Evolutionary conservation across 2,888 invertebrate genomes (phyloP).

Genomic region (Galerucella nymphaeae): DNA sequence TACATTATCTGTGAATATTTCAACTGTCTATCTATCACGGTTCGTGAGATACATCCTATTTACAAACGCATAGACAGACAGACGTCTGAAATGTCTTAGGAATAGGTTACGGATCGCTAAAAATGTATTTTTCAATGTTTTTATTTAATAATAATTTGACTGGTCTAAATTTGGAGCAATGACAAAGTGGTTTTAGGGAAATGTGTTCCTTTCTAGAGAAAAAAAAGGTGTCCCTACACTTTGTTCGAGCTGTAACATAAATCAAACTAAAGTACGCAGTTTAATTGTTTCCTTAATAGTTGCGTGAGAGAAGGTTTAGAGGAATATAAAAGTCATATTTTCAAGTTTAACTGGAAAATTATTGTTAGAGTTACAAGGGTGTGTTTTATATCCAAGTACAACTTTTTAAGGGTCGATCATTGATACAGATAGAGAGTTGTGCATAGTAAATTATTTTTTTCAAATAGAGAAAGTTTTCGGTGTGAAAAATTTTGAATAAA

Average conservation of each 20-base stretch:
- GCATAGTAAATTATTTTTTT: too few species aligned
- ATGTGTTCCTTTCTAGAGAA: slow-evolving; percentile 38
- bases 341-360: slow-evolving; percentile 23
- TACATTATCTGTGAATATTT: too few species aligned
- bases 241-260: slow-evolving; percentile 38
- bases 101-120: too few species aligned
- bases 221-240: slow-evolving; percentile 32
- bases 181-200: slow-evolving; percentile 38
- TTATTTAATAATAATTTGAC: not conserved
- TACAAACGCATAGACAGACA: too few species aligned
- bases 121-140: not conserved
- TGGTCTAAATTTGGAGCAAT: slow-evolving; percentile 4
- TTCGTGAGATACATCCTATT: too few species aligned
- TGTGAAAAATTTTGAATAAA: too few species aligned
- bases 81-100: too few species aligned
- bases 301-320: slow-evolving; percentile 20
- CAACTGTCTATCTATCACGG: too few species aligned
- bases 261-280: slow-evolving; percentile 40
- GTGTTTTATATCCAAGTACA: slow-evolving; percentile 27
- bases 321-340: slow-evolving; percentile 30
- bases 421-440: too few species aligned
- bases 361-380: not conserved
- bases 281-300: slow-evolving; percentile 38
- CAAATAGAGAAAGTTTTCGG: too few species aligned
- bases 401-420: slow-evolving; percentile 8